Conservation (phyloP, 2,797 vertebrate species). For the Spinus olivaceus region DNA sequence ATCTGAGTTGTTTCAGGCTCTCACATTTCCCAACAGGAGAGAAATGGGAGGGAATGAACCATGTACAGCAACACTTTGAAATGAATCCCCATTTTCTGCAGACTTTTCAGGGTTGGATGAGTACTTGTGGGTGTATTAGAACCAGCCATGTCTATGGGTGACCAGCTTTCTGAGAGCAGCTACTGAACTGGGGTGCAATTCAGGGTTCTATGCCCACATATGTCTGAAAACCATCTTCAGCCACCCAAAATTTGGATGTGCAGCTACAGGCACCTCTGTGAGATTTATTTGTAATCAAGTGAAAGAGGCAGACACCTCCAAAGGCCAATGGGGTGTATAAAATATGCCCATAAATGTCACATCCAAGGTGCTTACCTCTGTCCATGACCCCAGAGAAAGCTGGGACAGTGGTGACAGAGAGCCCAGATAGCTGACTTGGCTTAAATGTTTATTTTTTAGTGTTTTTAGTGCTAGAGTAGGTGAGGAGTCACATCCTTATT, state of each 20-base stretch:
- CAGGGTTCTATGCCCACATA: not conserved
- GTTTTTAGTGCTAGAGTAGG: not conserved
- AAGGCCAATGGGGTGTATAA: not conserved
- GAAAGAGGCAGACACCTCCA: not conserved
- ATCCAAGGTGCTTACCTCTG: not conserved
- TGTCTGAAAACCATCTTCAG: not conserved
- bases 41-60: not conserved
- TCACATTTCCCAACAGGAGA: not conserved
- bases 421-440: not conserved
- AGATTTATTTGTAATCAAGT: not conserved
- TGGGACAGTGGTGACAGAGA: not conserved
- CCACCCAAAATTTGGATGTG: not conserved
- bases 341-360: not conserved
- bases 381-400: not conserved
- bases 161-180: not conserved
- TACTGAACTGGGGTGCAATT: not conserved
- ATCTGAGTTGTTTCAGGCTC: not conserved
- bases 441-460: not conserved
- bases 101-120: not conserved
- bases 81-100: not conserved
- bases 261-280: not conserved
- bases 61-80: not conserved
- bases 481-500: not conserved
- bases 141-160: not conserved
- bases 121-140: not conserved